These are phyloP conservation scores for Malacoctenus gilli DNA, from an alignment of 2,797 vertebrate species.

Conservation along the genomic window DNA sequence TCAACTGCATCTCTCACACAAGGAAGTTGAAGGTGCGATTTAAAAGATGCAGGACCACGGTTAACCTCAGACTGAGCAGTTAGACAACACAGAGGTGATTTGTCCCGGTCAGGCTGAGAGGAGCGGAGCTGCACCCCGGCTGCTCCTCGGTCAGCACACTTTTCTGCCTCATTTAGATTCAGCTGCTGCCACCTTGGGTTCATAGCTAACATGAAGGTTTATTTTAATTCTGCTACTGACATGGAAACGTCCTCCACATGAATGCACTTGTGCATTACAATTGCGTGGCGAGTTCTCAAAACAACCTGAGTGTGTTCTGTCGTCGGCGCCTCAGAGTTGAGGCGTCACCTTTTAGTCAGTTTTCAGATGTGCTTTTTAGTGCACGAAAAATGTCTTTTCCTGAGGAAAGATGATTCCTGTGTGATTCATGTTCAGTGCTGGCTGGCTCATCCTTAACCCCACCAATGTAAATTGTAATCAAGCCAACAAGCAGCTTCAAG, in stretches of 20 bases:
- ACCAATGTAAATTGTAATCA: neutral
- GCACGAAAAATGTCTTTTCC: neutral
- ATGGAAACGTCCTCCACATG: neutral
- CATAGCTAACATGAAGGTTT: conserved; percentile 9
- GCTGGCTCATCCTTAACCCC: neutral
- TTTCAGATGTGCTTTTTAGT: neutral
- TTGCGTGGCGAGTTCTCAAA: no score
- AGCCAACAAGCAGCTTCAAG: conserved; percentile 5
- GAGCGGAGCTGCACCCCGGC: conserved; percentile 2
- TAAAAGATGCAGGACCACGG: neutral
- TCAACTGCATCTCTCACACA: no score
- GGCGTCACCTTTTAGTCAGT: neutral
- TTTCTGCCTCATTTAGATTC: conserved; percentile 23
- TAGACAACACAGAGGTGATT: conserved; percentile 2
- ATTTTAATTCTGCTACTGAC: neutral
- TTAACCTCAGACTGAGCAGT: neutral
- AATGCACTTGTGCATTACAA: neutral
- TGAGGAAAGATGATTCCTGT: neutral
- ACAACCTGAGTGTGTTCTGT: no score
- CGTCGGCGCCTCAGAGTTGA: neutral
- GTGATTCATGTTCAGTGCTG: neutral
- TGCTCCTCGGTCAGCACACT: conserved; percentile 11
- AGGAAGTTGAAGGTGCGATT: no score
- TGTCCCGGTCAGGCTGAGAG: conserved; percentile 2
- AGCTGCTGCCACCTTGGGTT: conserved; percentile 60